Evolutionary conservation across 2,888 invertebrate species (phyloP).

Genomic region (Polydrusus pterygomalis): DNA sequence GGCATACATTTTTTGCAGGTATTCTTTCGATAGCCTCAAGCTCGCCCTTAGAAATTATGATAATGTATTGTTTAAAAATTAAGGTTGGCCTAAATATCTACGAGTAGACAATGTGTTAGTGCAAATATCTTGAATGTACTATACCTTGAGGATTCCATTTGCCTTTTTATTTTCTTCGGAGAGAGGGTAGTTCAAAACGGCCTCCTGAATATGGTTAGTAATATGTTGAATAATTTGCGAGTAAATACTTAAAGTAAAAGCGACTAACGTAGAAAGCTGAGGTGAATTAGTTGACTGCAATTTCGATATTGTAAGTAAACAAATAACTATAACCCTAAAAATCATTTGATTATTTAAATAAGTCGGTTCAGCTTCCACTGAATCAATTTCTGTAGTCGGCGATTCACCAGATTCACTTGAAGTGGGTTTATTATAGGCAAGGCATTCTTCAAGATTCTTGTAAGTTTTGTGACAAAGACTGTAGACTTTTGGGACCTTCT

Average conservation of each 20-base stretch:
- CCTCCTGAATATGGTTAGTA: constrained; percentile 69
- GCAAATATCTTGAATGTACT: neutral
- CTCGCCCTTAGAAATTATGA: too few species aligned
- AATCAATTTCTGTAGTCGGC: constrained; percentile 74
- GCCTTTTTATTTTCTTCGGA: constrained; percentile 63
- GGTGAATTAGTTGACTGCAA: constrained; percentile 83
- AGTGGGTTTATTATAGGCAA: constrained; percentile 73
- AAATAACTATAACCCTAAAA: constrained; percentile 87
- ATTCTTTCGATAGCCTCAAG: too few species aligned
- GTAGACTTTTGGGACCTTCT: constrained; percentile 79
- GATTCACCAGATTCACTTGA: constrained; percentile 74
- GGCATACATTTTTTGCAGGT: too few species aligned
- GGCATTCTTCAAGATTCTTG: constrained; percentile 83
- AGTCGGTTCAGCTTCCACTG: constrained; percentile 72
- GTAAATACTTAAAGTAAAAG: constrained; percentile 88
- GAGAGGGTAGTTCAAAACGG: constrained; percentile 70
- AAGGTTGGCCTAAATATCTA: too few species aligned
- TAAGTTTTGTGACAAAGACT: constrained; percentile 81
- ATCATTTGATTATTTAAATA: constrained; percentile 78
- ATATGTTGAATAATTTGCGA: constrained; percentile 77
- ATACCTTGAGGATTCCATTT: constrained; percentile 42
- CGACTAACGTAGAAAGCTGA: constrained; percentile 88
- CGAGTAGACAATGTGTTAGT: too few species aligned
- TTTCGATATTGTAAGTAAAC: constrained; percentile 87
- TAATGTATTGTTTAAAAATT: too few species aligned